Evolutionary conservation across 2,888 invertebrate species (phyloP).

Genomic region (Perdita meconis): DNA sequence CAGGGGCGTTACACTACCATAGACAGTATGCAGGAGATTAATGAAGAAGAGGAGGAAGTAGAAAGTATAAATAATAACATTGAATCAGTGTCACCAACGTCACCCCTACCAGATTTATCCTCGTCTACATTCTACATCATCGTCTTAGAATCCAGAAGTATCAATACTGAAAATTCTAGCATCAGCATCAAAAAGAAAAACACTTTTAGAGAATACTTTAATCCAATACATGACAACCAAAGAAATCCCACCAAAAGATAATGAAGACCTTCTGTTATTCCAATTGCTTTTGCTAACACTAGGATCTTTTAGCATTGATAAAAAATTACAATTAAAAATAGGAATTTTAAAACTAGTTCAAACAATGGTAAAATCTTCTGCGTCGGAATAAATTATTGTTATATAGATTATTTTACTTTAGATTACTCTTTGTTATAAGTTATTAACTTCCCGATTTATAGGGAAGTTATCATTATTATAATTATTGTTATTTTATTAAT

Average conservation of each 20-base stretch:
- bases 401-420: background rate
- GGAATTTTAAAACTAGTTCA: background rate
- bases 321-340: background rate
- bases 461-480: too few species aligned
- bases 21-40: too few species aligned
- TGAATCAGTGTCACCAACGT: too few species aligned
- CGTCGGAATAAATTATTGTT: background rate
- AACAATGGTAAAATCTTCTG: background rate
- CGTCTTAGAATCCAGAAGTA: background rate
- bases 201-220: background rate
- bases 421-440: too few species aligned
- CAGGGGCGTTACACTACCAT: too few species aligned
- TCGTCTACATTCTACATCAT: background rate
- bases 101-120: background rate
- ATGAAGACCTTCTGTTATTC: background rate
- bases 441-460: too few species aligned
- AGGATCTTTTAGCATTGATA: background rate
- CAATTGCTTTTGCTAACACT: background rate
- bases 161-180: background rate
- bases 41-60: too few species aligned
- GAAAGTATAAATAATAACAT: too few species aligned
- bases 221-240: background rate
- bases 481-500: background rate
- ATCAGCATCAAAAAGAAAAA: background rate
- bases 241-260: background rate